Evolutionary conservation across 2,888 invertebrate species (phyloP), one percentile per base, ranked within the genome.

Genomic region (Agrotis segetum): DNA sequence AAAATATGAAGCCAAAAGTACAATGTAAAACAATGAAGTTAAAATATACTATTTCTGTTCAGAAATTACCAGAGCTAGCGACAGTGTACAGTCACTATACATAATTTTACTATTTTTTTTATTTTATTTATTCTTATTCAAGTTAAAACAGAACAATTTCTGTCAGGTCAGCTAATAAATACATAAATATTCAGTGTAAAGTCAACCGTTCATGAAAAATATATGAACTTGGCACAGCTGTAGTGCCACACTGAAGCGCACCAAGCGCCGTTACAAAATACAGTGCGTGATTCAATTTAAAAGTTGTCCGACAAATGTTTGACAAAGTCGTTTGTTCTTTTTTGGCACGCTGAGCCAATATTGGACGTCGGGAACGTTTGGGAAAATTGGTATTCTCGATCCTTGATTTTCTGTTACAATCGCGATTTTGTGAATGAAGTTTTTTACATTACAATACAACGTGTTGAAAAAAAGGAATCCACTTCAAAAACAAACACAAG

Each of bases 231-330:
- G 5, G 7, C 16, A 19, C 21, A 59, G 14, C 44, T 78, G 34
- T 29, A 40, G 9, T 58, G 16, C 52, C 61, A 77, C 63, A 17
- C 53, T 52, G 53, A 7, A 59, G 16, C 59, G 47, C n/a, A n/a
- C 55, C 55, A 50, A 75, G 60, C 66, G 55, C 34, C 67, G 61
- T 66, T 62, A 61, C 49, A 79, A 64, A 58, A 52, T 61, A 84
- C 62, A 29, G 74, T 68, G 80, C 80, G 75, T 76, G 72, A 75
- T 79, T 72, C 72, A 77, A 82, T 84, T 81, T 68, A 59, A 77
- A 74, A 77, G 58, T 75, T 77, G 77, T 52, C 40, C 56, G 58
- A 59, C 44, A 61, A 74, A 74, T 71, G 58, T 75, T 75, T 77
- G 49, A 3, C 62, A 19, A 59, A 64, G 62, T 40, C 65, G 62